These are phyloP conservation scores for Dendrocincla tyrannina DNA, from an alignment of 2,797 vertebrate species.

Conservation along the genomic window DNA sequence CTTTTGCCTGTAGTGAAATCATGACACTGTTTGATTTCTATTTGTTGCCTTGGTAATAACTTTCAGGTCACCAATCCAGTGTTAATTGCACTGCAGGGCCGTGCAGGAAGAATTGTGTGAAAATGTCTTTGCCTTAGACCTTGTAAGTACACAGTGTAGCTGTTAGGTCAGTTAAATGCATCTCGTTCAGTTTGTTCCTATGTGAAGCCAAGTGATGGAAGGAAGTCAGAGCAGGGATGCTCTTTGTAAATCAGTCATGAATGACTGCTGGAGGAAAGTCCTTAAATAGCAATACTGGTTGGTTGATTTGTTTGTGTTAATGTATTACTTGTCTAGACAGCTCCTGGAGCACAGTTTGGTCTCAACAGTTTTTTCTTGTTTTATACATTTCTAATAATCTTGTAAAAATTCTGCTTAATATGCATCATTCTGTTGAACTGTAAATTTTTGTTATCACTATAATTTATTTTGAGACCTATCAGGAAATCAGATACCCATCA, in stretches of 20 bases:
- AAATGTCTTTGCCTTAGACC: background rate
- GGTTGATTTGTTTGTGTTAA: background rate
- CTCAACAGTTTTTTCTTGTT: background rate
- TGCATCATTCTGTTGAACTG: background rate
- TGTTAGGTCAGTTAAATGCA: background rate
- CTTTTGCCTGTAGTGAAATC: slow-evolving; percentile 5
- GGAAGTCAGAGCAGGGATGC: background rate
- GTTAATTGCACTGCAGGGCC: slow-evolving; percentile 3
- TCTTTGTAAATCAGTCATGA: background rate
- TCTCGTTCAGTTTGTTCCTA: background rate
- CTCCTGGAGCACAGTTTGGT: background rate
- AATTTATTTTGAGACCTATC: background rate
- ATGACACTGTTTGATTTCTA: slow-evolving; percentile 11
- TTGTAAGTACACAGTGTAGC: background rate
- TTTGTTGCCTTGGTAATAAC: slow-evolving; percentile 56
- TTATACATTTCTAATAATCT: background rate
- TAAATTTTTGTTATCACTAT: background rate
- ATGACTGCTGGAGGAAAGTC: background rate
- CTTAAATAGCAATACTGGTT: background rate
- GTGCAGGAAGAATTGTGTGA: background rate
- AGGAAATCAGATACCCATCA: background rate
- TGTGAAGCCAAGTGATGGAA: background rate
- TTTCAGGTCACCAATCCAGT: background rate
- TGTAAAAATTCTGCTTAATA: background rate
- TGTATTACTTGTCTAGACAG: background rate